phyloP scores from a whole-genome alignment of 1,140 invertebrate genomes.

The Solenopsis invicta region DNA sequence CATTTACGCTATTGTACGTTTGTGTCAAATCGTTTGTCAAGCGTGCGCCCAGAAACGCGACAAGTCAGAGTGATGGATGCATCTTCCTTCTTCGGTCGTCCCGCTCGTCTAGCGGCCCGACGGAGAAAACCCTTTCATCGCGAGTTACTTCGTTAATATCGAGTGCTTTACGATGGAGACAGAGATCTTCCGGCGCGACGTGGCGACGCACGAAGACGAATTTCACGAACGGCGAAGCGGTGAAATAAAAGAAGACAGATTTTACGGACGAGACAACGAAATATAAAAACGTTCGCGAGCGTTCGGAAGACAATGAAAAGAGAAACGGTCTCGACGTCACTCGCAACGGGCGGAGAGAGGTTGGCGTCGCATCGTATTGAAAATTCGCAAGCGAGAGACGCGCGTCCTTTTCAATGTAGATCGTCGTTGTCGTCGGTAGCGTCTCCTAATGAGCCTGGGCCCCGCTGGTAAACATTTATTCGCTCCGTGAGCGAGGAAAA shows the following conservation, averaged over 20 bases:
- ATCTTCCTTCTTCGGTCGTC: not conserved
- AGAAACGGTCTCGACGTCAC: conserved; percentile 2
- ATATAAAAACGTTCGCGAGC: conserved; percentile 20
- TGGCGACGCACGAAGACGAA: conserved; percentile 27
- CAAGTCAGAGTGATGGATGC: conserved; percentile 52
- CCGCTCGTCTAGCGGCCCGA: not conserved
- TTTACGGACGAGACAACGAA: not conserved
- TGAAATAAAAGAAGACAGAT: conserved; percentile 33
- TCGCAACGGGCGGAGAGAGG: not conserved
- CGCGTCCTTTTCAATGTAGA: conserved; percentile 68
- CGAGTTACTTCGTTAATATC: conserved; percentile 44
- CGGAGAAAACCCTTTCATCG: conserved; percentile 12
- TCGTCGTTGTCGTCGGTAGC: conserved; percentile 32
- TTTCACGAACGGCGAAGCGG: not conserved
- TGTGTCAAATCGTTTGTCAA: conserved; percentile 52
- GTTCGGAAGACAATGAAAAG: conserved; percentile 2
- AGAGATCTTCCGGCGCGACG: not conserved
- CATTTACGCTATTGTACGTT: conserved; percentile 45
- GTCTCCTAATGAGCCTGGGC: conserved; percentile 18
- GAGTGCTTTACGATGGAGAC: conserved; percentile 20
- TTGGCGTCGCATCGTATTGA: conserved; percentile 21
- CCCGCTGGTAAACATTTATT: conserved; percentile 69
- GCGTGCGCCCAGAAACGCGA: not conserved
- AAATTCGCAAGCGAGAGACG: not conserved
- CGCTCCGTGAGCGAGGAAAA: conserved; percentile 56